A percentile compares a stretch with the other conserved stretches of the same genome.
Evolutionary conservation across 2,113 vertebrate species (phyloP).

Genomic region (Hemibagrus wyckioides): DNA sequence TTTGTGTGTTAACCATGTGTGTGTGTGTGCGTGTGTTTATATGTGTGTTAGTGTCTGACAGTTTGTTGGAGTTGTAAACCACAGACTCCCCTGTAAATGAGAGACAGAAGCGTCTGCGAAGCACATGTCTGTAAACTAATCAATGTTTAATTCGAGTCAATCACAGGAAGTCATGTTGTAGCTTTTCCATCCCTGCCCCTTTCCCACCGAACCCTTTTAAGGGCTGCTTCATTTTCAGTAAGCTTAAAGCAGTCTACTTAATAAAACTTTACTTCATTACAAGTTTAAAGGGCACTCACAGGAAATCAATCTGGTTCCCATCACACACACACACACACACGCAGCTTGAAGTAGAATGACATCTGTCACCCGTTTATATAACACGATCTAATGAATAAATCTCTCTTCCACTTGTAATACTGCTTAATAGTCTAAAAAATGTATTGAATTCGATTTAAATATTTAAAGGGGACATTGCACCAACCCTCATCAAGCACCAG

Average conservation of each 20-base stretch:
- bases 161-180: constrained; percentile 13
- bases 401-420: neutral
- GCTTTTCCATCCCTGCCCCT: neutral
- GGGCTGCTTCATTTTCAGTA: constrained; percentile 8
- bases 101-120: neutral
- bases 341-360: neutral
- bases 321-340: neutral
- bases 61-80: neutral
- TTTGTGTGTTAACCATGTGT: neutral
- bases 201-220: neutral
- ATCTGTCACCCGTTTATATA: neutral
- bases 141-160: neutral
- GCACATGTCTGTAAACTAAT: constrained; percentile 20
- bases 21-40: constrained; percentile 11
- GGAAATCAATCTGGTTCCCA: constrained; percentile 20
- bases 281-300: constrained; percentile 29
- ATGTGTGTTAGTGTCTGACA: neutral
- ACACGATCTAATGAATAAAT: neutral
- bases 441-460: neutral
- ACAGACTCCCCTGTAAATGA: constrained; percentile 5
- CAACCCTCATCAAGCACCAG: neutral
- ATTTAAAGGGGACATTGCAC: neutral
- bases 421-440: neutral
- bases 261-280: constrained; percentile 26
- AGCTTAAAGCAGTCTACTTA: constrained; percentile 25